phyloP scores from a whole-genome alignment of 2,888 invertebrate species.

The Megamerina dolium region DNA sequence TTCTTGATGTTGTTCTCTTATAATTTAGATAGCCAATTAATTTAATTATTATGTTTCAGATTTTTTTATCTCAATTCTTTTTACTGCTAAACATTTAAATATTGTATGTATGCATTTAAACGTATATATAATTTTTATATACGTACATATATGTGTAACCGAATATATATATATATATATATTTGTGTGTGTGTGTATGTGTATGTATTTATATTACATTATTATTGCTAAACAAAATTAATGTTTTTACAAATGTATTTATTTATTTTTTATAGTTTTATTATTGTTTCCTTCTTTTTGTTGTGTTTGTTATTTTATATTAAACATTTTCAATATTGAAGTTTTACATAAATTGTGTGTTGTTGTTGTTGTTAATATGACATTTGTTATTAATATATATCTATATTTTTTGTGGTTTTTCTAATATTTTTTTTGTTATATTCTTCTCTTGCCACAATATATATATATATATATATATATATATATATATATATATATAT shows the following conservation, averaged over 20 bases:
- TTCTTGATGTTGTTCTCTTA: too few relatives aligned
- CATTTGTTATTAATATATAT: too few relatives aligned
- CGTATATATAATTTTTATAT: background rate
- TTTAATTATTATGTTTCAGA: too few relatives aligned
- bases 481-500: slow-evolving; percentile 14
- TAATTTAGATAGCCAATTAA: too few relatives aligned
- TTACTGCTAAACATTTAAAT: too few relatives aligned
- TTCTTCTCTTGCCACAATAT: slow-evolving; percentile 20
- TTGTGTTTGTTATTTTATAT: slow-evolving; percentile 18
- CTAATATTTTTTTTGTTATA: slow-evolving; percentile 14
- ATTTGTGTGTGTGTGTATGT: background rate
- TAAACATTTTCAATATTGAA: too few relatives aligned
- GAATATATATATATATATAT: background rate
- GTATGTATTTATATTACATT: background rate
- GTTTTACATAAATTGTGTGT: too few relatives aligned
- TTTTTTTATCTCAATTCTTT: too few relatives aligned
- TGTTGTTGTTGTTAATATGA: too few relatives aligned
- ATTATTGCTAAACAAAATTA: background rate
- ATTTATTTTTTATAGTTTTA: background rate
- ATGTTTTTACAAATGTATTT: background rate
- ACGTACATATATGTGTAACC: too few relatives aligned
- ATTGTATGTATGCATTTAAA: slow-evolving; percentile 1
- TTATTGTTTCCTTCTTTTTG: slow-evolving; percentile 7
- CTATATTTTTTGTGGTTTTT: slow-evolving; percentile 15
- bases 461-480: slow-evolving; percentile 17